Conservation (phyloP, 2,888 invertebrate species). For the Melieria picta region DNA sequence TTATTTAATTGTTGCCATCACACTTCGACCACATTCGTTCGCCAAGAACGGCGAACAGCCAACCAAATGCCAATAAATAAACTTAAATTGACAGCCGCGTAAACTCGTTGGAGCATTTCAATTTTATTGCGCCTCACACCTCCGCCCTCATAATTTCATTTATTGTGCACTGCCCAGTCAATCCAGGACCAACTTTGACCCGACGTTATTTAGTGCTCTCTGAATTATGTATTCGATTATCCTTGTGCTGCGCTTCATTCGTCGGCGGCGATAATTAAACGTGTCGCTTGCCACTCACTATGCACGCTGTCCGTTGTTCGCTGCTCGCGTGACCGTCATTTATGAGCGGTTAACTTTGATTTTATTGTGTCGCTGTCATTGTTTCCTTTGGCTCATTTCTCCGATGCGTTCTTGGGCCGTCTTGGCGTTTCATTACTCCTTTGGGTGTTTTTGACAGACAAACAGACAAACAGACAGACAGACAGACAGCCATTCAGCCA, state of each 20-base stretch:
- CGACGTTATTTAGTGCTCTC: too few relatives aligned
- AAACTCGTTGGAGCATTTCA: too few relatives aligned
- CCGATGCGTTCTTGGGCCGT: background rate
- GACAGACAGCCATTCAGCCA: constrained; percentile 17
- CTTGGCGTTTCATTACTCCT: background rate
- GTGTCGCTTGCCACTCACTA: background rate
- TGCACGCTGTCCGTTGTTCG: background rate
- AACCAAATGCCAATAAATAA: too few relatives aligned
- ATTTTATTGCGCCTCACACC: too few relatives aligned
- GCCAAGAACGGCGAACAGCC: too few relatives aligned
- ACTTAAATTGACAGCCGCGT: too few relatives aligned
- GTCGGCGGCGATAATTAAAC: constrained; percentile 14
- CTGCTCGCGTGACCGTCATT: background rate
- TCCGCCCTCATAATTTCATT: too few relatives aligned
- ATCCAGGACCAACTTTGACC: too few relatives aligned
- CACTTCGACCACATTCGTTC: too few relatives aligned
- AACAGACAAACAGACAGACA: constrained; percentile 5
- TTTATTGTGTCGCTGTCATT: background rate
- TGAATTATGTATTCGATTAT: too few relatives aligned
- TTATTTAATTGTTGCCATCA: too few relatives aligned
- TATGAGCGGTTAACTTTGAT: constrained; percentile 14
- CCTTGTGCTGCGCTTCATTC: background rate
- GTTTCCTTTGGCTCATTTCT: background rate
- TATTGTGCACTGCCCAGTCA: too few relatives aligned
- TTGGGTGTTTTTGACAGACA: background rate